Evolutionary conservation across 2,113 vertebrate genomes (phyloP).

Genomic region (Cinclus mexicanus): DNA sequence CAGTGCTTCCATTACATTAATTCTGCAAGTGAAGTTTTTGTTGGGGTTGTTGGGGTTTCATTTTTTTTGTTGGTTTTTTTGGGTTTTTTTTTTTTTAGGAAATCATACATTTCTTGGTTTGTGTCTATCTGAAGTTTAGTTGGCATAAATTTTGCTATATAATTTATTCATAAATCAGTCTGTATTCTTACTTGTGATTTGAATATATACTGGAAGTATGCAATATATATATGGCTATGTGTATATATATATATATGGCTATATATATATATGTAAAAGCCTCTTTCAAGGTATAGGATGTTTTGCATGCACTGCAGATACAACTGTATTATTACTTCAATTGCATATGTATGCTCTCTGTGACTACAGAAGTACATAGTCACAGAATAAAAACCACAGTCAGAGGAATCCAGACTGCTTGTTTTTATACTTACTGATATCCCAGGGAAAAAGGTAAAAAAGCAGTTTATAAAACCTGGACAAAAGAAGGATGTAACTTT

Average conservation of each 20-base stretch:
- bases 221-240: neutral
- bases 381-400: conserved; percentile 8
- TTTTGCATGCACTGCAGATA: neutral
- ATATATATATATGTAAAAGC: neutral
- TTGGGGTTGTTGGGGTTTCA: no score
- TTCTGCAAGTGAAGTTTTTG: neutral
- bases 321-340: neutral
- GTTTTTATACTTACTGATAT: conserved; percentile 75
- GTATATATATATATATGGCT: neutral
- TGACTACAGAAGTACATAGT: neutral
- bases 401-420: conserved; percentile 68
- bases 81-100: neutral
- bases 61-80: no score
- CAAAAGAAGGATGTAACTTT: conserved; percentile 76
- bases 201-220: neutral
- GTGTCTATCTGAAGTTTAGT: neutral
- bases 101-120: neutral
- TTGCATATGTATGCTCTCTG: conserved; percentile 19
- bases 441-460: conserved; percentile 73
- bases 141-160: neutral
- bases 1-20: neutral
- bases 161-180: neutral
- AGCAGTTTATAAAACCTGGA: conserved; percentile 75
- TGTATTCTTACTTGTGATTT: neutral
- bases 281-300: neutral